These are phyloP conservation scores for Distichodus sexfasciatus DNA, from an alignment of 2,797 vertebrate genomes.

Conservation along the genomic window DNA sequence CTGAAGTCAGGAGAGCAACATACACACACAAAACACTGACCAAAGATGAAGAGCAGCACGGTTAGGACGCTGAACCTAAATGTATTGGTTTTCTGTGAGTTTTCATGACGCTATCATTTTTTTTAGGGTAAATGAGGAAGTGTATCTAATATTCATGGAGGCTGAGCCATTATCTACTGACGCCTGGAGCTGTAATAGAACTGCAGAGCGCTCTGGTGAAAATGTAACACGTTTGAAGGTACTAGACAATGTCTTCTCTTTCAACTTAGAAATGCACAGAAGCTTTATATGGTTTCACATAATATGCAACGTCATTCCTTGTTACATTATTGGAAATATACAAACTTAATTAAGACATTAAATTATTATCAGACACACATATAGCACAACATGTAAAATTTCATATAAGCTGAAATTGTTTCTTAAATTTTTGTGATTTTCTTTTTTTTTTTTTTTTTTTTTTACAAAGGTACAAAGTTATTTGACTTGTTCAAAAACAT, in stretches of 20 bases:
- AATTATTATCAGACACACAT: too few relatives aligned
- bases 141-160: conserved; percentile 79
- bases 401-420: too few relatives aligned
- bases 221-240: conserved; percentile 32
- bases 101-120: conserved; percentile 62
- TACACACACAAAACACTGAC: background rate
- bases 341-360: too few relatives aligned
- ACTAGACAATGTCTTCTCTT: conserved; percentile 16
- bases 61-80: conserved; percentile 10
- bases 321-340: too few relatives aligned
- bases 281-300: background rate
- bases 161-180: conserved; percentile 65
- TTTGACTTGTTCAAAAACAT: too few relatives aligned
- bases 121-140: conserved; percentile 64
- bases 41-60: background rate
- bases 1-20: background rate
- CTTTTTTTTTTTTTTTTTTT: too few relatives aligned
- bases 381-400: too few relatives aligned
- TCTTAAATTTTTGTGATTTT: too few relatives aligned
- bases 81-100: background rate
- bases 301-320: background rate
- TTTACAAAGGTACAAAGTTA: too few relatives aligned
- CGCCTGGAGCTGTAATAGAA: conserved; percentile 16
- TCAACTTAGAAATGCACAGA: background rate
- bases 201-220: conserved; percentile 23